Percentiles rank a stretch among this genome's conserved stretches.
Conservation (phyloP, 2,888 invertebrate species). For the Saturnia pavonia region DNA sequence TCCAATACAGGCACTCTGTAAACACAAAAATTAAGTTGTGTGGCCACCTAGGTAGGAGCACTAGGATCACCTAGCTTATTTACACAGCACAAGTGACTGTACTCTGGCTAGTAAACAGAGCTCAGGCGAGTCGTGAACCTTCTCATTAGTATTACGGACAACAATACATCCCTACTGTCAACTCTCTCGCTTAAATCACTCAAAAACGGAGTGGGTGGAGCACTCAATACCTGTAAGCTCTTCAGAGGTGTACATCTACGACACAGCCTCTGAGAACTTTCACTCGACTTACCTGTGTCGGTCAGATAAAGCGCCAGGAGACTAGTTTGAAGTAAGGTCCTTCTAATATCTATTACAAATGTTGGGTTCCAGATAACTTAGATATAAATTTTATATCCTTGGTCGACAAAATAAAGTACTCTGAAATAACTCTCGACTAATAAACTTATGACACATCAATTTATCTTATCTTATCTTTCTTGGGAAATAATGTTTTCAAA, state of each 20-base stretch:
- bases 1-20: neutral
- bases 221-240: neutral
- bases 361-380: neutral
- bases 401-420: neutral
- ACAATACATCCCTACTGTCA: neutral
- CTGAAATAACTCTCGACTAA: neutral
- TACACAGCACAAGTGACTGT: no score
- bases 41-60: neutral
- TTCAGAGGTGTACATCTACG: neutral
- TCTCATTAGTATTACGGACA: neutral
- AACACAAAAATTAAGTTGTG: neutral
- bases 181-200: neutral
- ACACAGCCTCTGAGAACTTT: neutral
- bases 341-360: neutral
- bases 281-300: constrained; percentile 1
- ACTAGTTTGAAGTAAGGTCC: neutral
- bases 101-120: neutral
- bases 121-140: neutral
- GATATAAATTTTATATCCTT: neutral
- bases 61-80: no score
- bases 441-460: constrained; percentile 17
- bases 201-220: constrained; percentile 9
- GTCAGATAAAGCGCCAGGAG: neutral
- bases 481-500: constrained; percentile 2
- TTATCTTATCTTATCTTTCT: constrained; percentile 21